Percentiles rank a stretch among this genome's conserved stretches.
Conservation (phyloP, 2,797 vertebrate species). For the Anas georgica region DNA sequence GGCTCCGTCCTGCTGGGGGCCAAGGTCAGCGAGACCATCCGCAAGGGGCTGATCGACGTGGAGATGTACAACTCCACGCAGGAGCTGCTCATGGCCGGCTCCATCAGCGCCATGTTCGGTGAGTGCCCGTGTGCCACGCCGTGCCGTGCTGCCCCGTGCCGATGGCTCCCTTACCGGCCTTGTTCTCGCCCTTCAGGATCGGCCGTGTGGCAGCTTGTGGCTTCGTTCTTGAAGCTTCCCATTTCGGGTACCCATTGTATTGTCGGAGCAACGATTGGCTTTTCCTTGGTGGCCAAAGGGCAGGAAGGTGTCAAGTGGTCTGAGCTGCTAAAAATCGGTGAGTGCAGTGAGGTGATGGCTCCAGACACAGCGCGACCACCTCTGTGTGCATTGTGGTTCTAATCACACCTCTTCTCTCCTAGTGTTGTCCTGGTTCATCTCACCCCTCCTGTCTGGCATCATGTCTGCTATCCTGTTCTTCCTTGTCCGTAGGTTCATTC, state of each 20-base stretch:
- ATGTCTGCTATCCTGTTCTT: slow-evolving; percentile 95
- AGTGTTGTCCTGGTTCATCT: slow-evolving; percentile 98
- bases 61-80: slow-evolving; percentile 84
- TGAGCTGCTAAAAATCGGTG: slow-evolving; percentile 92
- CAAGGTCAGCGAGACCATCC: slow-evolving; percentile 96
- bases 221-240: slow-evolving; percentile 95
- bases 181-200: slow-evolving; percentile 81
- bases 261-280: slow-evolving; percentile 96
- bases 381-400: not conserved
- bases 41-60: slow-evolving; percentile 93
- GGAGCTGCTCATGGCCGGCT: slow-evolving; percentile 89
- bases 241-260: slow-evolving; percentile 98
- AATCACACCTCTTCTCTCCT: slow-evolving; percentile 3
- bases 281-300: slow-evolving; percentile 90
- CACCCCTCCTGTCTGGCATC: slow-evolving; percentile 91
- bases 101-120: slow-evolving; percentile 94
- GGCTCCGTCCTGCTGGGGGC: slow-evolving; percentile 95
- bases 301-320: slow-evolving; percentile 91
- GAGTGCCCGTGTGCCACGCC: slow-evolving; percentile 14
- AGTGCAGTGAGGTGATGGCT: not conserved
- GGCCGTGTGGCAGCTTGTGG: slow-evolving; percentile 93
- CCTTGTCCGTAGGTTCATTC: slow-evolving; percentile 88
- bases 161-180: not conserved
- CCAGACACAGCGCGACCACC: rapidly evolving
- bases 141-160: too few relatives aligned